phyloP scores from a whole-genome alignment of 2,113 vertebrate genomes.

The Coryphaenoides rupestris region DNA sequence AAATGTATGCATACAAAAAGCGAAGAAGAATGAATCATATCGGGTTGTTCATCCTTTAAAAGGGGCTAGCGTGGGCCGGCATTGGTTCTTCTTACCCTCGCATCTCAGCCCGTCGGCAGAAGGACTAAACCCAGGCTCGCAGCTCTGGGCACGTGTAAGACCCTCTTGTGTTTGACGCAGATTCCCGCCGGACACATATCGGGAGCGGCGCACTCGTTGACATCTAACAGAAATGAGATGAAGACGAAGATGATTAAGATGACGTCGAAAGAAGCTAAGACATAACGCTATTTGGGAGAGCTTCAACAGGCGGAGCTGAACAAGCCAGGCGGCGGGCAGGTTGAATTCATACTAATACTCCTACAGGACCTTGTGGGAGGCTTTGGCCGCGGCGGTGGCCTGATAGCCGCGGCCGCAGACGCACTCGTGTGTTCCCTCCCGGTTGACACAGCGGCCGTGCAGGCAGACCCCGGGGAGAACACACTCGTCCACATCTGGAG shows the following conservation, averaged over 20 bases:
- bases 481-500: constrained; percentile 83
- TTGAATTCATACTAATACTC: constrained; percentile 22
- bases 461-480: constrained; percentile 70
- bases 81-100: constrained; percentile 82
- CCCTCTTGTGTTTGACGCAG: constrained; percentile 81
- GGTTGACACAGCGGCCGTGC: constrained; percentile 80
- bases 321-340: neutral
- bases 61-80: neutral
- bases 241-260: constrained; percentile 18
- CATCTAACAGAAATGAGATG: constrained; percentile 71
- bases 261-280: constrained; percentile 20
- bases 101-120: constrained; percentile 78
- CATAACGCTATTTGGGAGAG: too few species aligned
- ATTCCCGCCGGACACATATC: constrained; percentile 73
- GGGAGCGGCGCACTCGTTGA: constrained; percentile 76
- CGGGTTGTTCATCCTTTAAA: constrained; percentile 24
- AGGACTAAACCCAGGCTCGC: constrained; percentile 72
- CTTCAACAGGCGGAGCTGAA: neutral
- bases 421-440: constrained; percentile 82
- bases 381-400: constrained; percentile 70
- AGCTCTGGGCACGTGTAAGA: constrained; percentile 80
- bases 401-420: constrained; percentile 80
- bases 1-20: too few species aligned
- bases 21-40: too few species aligned
- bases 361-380: constrained; percentile 81